A percentile compares a stretch with the other conserved stretches of the same genome.
Conservation (phyloP, 2,113 vertebrate species). For the Acanthochromis polyacanthus region DNA sequence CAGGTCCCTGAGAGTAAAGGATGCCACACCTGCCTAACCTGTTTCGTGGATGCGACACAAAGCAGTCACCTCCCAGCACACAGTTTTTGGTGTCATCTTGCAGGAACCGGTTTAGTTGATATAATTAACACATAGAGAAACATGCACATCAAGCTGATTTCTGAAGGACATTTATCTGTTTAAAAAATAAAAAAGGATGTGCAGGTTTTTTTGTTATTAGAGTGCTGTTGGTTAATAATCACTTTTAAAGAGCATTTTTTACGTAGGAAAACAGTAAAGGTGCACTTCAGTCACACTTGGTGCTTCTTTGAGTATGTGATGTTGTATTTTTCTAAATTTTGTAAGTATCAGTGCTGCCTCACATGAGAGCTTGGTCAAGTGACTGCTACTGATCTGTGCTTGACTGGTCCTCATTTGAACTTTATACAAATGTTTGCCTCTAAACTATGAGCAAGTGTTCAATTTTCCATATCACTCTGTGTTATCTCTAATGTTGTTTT, state of each 20-base stretch:
- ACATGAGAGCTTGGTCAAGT: neutral
- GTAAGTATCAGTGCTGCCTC: neutral
- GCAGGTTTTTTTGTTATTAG: no score
- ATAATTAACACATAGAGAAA: neutral
- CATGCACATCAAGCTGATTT: neutral
- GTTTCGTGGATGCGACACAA: conserved; percentile 9
- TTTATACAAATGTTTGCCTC: neutral
- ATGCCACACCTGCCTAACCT: conserved; percentile 7
- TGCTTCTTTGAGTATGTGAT: neutral
- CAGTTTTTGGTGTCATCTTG: conserved; percentile 19
- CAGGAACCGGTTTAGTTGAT: conserved; percentile 23
- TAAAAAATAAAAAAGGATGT: no score
- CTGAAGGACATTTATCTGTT: neutral
- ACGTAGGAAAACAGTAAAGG: no score
- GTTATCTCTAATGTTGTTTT: neutral
- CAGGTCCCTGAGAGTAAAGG: neutral
- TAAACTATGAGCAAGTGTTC: neutral
- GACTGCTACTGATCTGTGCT: neutral
- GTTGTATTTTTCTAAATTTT: neutral
- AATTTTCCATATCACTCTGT: neutral
- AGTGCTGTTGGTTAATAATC: no score
- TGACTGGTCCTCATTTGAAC: neutral
- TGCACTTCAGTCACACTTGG: neutral
- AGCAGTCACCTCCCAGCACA: neutral
- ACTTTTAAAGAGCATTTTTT: no score